Base-by-base conservation (phyloP, 2,113 vertebrate genomes). In the Apistogramma diplotaenia region DNA sequence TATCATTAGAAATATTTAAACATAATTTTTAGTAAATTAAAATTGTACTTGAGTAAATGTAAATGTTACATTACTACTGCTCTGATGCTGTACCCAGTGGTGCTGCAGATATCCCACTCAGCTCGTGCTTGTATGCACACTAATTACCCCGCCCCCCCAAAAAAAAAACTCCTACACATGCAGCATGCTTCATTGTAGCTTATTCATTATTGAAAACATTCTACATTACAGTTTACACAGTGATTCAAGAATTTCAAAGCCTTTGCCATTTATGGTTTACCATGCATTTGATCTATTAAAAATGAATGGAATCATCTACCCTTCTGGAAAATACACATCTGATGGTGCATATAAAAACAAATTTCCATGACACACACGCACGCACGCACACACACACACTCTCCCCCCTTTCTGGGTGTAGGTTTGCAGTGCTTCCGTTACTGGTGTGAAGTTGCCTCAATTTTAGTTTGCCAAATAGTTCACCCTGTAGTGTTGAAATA, bases 111-210 rank as follows among this genome's bases (percentile, higher is more conserved):
- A 29, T 25, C 18, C 25, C 43, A 21, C 40, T 51, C 43, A 70
- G 23, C 40, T 29, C 62, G 7, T 1, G 13, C 62, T 49, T 5
- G 7, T 70, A 19, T 27, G n/a, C n/a, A n/a, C n/a, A n/a, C n/a
- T n/a, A n/a, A n/a, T n/a, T n/a, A n/a, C n/a, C n/a, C n/a, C n/a
- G n/a, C n/a, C n/a, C n/a, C n/a, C n/a, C n/a, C n/a, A n/a, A n/a
- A n/a, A n/a, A n/a, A n/a, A n/a, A n/a, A 29, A 70, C 61, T 67
- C 23, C 62, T 67, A 46, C 65, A 70, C 65, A 70, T 51, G 65
- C 65, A 70, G 65, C 43, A 70, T 70, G 25, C 25, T 70, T 49
- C 62, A 67, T 46, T 67, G 40, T 40, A 67, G 8, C 12, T 21
- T 67, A 21, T 67, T 67, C 40, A 27, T 27, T 46, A 27, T 4